These are phyloP conservation scores for Phacellophora camtschatica DNA, from an alignment of 30 jellyfish, hydroid and myxozoan genomes.

Conservation along the genomic window DNA sequence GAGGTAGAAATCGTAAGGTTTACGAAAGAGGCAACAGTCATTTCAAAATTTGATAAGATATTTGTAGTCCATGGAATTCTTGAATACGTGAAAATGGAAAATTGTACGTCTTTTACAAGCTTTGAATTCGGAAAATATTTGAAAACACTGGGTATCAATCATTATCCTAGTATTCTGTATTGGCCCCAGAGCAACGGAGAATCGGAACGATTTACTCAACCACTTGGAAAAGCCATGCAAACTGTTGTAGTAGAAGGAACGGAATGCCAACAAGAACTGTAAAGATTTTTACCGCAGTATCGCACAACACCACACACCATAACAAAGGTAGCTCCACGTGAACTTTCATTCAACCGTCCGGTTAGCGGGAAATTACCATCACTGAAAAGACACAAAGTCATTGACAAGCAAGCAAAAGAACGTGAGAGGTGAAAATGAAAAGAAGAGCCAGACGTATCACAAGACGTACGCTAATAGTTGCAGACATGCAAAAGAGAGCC, in stretches of 20 bases:
- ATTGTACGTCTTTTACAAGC: background rate
- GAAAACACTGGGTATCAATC: background rate
- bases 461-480: slow-evolving; percentile 4
- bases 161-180: background rate
- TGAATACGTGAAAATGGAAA: background rate
- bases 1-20: slow-evolving; percentile 7
- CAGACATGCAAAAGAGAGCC: background rate
- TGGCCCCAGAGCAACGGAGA: slow-evolving; percentile 31
- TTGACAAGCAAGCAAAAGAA: background rate
- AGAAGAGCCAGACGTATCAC: background rate
- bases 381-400: background rate
- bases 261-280: background rate
- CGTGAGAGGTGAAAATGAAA: background rate
- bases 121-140: background rate
- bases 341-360: background rate
- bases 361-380: background rate
- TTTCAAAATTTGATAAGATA: background rate
- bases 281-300: background rate
- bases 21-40: background rate
- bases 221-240: background rate
- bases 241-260: background rate
- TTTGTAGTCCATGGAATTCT: background rate
- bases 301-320: background rate
- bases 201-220: slow-evolving; percentile 11
- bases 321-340: background rate